A percentile compares a stretch with the other conserved stretches of the same genome.
Conservation (phyloP, 37 sponge, comb jelly and placozoan species). For the Haliclona indistincta region DNA sequence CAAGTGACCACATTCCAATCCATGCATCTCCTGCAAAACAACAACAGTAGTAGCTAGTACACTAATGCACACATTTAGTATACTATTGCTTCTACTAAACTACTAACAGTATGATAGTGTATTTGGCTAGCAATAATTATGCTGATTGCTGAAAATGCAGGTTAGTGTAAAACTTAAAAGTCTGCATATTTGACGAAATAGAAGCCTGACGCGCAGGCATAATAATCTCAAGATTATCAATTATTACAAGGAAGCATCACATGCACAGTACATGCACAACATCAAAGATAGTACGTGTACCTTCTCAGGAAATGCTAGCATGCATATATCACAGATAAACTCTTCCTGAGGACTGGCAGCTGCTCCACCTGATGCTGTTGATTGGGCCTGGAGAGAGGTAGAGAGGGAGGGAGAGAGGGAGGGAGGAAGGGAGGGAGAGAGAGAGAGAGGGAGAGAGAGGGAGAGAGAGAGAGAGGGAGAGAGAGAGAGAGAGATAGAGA, state of each 20-base stretch:
- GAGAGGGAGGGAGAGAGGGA: too few relatives aligned
- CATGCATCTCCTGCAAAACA: conserved; percentile 53
- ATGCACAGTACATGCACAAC: background rate
- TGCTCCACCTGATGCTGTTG: conserved; percentile 70
- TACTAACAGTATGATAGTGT: background rate
- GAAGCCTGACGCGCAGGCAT: background rate
- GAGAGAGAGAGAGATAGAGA: too few relatives aligned
- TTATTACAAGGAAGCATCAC: background rate
- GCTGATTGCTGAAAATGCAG: background rate
- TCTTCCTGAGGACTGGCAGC: conserved; percentile 71
- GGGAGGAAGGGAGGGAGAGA: too few relatives aligned
- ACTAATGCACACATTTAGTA: too few relatives aligned
- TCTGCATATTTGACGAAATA: background rate
- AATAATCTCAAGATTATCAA: background rate
- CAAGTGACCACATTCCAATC: conserved; percentile 89
- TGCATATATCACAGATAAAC: conserved; percentile 83
- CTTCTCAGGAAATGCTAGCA: conserved; percentile 37
- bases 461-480: too few relatives aligned
- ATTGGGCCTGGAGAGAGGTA: conserved; percentile 42
- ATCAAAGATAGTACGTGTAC: background rate
- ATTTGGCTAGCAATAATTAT: background rate
- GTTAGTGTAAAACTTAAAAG: background rate
- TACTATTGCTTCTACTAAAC: too few relatives aligned
- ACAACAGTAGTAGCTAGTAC: background rate
- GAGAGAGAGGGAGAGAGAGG: too few relatives aligned